phyloP scores from a whole-genome alignment of 2,797 vertebrate species.

The Hoplostethus mediterraneus region DNA sequence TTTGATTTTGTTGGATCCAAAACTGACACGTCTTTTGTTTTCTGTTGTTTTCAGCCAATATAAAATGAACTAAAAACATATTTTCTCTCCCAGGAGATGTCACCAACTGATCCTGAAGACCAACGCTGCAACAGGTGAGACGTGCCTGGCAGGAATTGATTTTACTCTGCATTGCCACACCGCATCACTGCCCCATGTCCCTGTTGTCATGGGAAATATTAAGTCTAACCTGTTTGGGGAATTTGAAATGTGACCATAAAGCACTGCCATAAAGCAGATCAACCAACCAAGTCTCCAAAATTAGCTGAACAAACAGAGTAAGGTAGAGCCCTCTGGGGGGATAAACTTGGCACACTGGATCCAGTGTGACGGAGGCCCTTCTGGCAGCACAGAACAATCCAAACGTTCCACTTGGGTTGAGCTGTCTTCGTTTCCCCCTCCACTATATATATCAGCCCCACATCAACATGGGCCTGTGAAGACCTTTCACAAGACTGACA shows the following conservation, averaged over 20 bases:
- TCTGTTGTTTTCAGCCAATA: neutral
- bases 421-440: constrained; percentile 75
- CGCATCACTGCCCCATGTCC: neutral
- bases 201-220: constrained; percentile 33
- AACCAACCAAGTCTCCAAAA: constrained; percentile 72
- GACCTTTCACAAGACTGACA: constrained; percentile 78
- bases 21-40: neutral
- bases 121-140: constrained; percentile 74
- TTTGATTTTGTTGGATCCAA: neutral
- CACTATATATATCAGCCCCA: constrained; percentile 75
- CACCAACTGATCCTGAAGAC: constrained; percentile 56
- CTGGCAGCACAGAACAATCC: constrained; percentile 77
- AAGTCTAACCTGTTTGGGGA: constrained; percentile 51
- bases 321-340: constrained; percentile 72
- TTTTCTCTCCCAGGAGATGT: constrained; percentile 71
- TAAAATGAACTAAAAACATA: constrained; percentile 31
- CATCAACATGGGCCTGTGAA: constrained; percentile 73
- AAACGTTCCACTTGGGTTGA: constrained; percentile 78
- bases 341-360: constrained; percentile 70
- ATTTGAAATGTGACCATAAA: constrained; percentile 68
- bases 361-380: constrained; percentile 73
- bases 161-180: constrained; percentile 13
- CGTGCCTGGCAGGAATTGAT: neutral
- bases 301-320: constrained; percentile 79
- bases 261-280: constrained; percentile 66